Evolutionary conservation across 2,888 invertebrate genomes (phyloP), one percentile per base, ranked within the genome.

Genomic region (Dasypogon diadema): DNA sequence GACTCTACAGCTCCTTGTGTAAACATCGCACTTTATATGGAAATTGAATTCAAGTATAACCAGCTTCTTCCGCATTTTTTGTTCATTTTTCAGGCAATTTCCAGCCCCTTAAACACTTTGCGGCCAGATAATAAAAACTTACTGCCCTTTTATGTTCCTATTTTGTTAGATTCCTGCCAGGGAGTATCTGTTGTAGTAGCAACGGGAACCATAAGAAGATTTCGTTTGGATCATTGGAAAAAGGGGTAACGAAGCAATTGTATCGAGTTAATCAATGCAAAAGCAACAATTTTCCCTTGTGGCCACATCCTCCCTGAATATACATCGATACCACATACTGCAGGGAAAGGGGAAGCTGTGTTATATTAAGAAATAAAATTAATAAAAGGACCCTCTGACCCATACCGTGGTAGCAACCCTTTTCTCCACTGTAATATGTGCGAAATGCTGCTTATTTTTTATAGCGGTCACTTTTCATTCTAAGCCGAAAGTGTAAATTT

Each of bases 331-430:
- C n/a, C 42, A 8, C 30, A 42, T 30, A 42, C 42, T 1, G 34
- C 10, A 56, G 4, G 26, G 14, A n/a, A 14, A 16, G n/a, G 54
- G 54, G 54, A 22, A 21, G 54, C 18, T 18, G 54, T 18, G 30
- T 24, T 54, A 70, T 70, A 70, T 70, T 70, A 70, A 70, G 70
- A 70, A 70, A 70, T 70, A 70, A 70, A 70, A 70, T 70, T 70
- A 70, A 70, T 70, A 70, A 70, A 68, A 70, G 24, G 26, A 12
- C 48, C 22, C 24, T 16, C 12, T 14, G 65, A 18, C 26, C 48
- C 24, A 48, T 14, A 46, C 3, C 22, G 48, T n/a, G 8, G n/a
- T n/a, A 26, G 70, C 24, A 54, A n/a, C 54, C 70, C 18, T 54
- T 37, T 16, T 30, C 70, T 16, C 51, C 18, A 70, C 34, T 21